Base-by-base conservation (phyloP, 2,888 invertebrate species). In the Pristionchus fissidentatus region DNA sequence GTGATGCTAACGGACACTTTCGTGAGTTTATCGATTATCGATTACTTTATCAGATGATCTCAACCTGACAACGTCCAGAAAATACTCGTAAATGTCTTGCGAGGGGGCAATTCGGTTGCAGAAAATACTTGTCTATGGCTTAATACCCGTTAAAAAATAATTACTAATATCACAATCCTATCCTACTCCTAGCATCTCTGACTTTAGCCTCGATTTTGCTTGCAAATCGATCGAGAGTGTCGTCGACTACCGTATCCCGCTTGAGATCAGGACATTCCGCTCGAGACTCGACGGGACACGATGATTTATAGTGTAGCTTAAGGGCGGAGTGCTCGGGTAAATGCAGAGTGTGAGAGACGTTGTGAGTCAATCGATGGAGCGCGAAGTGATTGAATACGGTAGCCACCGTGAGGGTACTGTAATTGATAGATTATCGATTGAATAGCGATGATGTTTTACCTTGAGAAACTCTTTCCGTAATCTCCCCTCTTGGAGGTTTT, bases 301-400 rank as follows among this genome's bases (percentile, higher is more conserved):
- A 79, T n/a, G 73, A 62, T 43, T 83, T 85, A 94, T 97, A 97
- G 93, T 97, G 97, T 93, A 97, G 96, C 91, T 97, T 94, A 88
- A 97, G 96, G 29, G 97, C 97, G 91, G 95, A 95, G 55, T 94
- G 94, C 38, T 95, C 95, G 87, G 96, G 95, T 87, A 97, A 95
- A 84, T 89, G 86, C 13, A 86, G 81, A 8, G 90, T 90, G 62
- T 86, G 84, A 5, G 86, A 62, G 5, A 92, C 87, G 22, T 87
- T 79, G 3, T 77, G 83, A 81, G 94, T 94, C 41, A 95, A 91
- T 84, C 94, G 94, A 84, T 94, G 94, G 87, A 95, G 92, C 5
- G 95, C 95, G 90, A 95, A 95, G 92, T 95, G 95, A 92, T 95
- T 95, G 93, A 95, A 95, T 60, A 95, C 95, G 75, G 95, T 95